A percentile compares a stretch with the other conserved stretches of the same genome.
These are phyloP conservation scores for Tetramorium alpestre DNA, from an alignment of 1,140 invertebrate genomes.

Conservation along the genomic window DNA sequence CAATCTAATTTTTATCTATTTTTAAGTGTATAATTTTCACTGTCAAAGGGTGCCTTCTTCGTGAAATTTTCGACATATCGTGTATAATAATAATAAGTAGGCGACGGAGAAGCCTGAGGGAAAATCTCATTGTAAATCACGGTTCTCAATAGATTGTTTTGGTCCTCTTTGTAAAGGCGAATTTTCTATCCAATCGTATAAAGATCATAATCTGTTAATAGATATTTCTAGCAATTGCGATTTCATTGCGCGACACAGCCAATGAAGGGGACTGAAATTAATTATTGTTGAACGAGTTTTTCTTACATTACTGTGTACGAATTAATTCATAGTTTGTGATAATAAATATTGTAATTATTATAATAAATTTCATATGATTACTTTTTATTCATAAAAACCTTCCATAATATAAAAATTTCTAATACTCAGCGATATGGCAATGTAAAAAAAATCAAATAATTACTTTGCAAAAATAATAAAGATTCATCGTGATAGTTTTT, in stretches of 20 bases:
- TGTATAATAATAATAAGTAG: constrained; percentile 16
- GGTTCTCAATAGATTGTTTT: background rate
- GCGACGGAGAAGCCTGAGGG: background rate
- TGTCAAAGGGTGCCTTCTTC: constrained; percentile 81
- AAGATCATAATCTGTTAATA: constrained; percentile 4
- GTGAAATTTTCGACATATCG: constrained; percentile 68
- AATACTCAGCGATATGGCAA: background rate
- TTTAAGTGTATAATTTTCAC: constrained; percentile 80
- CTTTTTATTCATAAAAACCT: background rate
- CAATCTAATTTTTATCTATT: constrained; percentile 84
- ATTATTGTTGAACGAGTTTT: constrained; percentile 72
- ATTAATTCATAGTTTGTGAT: constrained; percentile 84
- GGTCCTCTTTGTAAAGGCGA: background rate
- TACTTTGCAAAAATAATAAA: background rate
- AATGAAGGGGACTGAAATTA: constrained; percentile 5
- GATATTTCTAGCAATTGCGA: background rate
- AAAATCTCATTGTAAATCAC: constrained; percentile 33
- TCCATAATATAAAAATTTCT: background rate
- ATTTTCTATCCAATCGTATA: background rate
- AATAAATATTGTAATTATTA: constrained; percentile 84
- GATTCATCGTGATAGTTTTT: no score
- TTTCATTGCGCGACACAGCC: background rate
- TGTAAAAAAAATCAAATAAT: background rate
- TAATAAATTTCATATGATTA: background rate
- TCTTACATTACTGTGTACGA: constrained; percentile 80